Conservation (phyloP, 2,888 invertebrate species). For the Microchrysa polita region DNA sequence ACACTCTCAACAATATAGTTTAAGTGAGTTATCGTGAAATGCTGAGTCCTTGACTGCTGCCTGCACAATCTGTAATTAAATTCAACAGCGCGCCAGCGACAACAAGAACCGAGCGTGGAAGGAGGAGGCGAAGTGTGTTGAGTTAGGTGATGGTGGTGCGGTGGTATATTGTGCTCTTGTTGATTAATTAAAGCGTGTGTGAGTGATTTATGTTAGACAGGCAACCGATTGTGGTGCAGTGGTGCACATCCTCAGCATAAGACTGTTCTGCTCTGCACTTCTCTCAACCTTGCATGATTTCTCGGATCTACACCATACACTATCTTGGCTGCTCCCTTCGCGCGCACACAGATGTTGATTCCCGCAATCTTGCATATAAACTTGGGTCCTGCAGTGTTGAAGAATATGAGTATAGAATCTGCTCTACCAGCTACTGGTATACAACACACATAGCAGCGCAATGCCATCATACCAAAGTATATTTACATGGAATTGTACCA, state of each 20-base stretch:
- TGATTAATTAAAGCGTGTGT: slow-evolving; percentile 51
- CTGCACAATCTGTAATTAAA: slow-evolving; percentile 51
- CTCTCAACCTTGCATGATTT: neutral
- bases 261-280: neutral
- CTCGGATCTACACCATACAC: too few relatives aligned
- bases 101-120: slow-evolving; percentile 13
- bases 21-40: slow-evolving; percentile 25
- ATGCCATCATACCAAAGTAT: neutral
- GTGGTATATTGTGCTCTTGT: slow-evolving; percentile 47
- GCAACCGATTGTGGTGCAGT: slow-evolving; percentile 38
- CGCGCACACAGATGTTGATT: neutral
- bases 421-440: neutral
- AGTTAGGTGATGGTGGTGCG: too few relatives aligned
- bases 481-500: slow-evolving; percentile 23
- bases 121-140: too few relatives aligned
- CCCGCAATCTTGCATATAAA: neutral
- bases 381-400: too few relatives aligned
- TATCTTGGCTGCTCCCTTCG: neutral
- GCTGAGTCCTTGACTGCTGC: slow-evolving; percentile 41
- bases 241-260: slow-evolving; percentile 20
- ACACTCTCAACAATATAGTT: slow-evolving; percentile 25
- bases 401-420: neutral
- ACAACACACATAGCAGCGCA: too few relatives aligned
- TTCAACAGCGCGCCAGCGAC: slow-evolving; percentile 46
- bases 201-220: slow-evolving; percentile 49